A percentile compares a stretch with the other conserved stretches of the same genome.
These are phyloP conservation scores for Eretmochelys imbricata DNA, from an alignment of 2,113 vertebrate genomes.

Conservation along the genomic window DNA sequence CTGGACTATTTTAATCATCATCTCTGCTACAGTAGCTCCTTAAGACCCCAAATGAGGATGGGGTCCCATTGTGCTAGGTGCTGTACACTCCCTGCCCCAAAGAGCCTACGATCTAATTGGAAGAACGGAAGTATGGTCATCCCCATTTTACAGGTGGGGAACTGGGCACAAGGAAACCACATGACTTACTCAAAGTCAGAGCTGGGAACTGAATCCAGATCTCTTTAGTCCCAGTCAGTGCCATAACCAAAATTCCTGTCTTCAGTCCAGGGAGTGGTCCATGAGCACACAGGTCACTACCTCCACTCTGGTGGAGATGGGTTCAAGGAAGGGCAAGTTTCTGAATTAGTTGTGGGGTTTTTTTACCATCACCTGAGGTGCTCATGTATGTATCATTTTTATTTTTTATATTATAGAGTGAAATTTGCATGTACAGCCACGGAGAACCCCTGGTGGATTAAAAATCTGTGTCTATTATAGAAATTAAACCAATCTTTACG, in stretches of 20 bases:
- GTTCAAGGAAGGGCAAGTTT: not conserved
- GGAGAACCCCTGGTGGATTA: not conserved
- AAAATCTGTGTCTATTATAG: not conserved
- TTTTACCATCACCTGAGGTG: not conserved
- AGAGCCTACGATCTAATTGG: not conserved
- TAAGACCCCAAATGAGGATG: not conserved
- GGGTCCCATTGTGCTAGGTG: not conserved
- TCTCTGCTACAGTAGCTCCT: rapidly evolving
- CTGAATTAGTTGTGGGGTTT: not conserved
- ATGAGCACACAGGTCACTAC: not conserved
- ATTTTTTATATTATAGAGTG: not conserved
- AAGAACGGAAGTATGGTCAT: not conserved
- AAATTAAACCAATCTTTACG: not conserved
- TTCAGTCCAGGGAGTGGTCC: not conserved
- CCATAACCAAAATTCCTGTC: not conserved
- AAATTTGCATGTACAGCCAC: not conserved
- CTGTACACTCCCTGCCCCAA: not conserved
- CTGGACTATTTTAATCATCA: not conserved
- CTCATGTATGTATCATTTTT: not conserved
- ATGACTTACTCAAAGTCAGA: not conserved
- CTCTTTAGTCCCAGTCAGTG: not conserved
- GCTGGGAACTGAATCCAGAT: not conserved
- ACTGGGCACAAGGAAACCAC: not conserved
- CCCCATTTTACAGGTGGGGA: not conserved
- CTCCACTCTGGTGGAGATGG: not conserved